Conservation (phyloP, 1,140 invertebrate genomes). For the Drosophila mauritiana region DNA sequence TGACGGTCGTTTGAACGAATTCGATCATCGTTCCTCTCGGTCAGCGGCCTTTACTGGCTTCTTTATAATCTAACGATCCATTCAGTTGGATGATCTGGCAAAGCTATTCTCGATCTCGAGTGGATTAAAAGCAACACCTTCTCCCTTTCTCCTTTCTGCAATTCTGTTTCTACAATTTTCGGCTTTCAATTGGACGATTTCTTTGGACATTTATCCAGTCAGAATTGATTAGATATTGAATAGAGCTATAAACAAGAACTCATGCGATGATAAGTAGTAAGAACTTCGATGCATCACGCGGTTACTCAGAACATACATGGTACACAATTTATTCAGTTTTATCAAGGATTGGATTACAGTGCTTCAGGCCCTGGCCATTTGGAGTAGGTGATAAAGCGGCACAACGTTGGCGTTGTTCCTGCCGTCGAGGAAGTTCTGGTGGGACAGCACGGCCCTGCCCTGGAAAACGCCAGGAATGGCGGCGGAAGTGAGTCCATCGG, state of each 20-base stretch:
- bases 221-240: too few species aligned
- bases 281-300: background rate
- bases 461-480: constrained; percentile 56
- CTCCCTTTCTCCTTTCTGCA: background rate
- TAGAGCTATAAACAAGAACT: too few species aligned
- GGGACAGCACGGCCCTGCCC: constrained; percentile 38
- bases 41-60: constrained; percentile 32
- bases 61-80: constrained; percentile 9
- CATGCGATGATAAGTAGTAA: background rate
- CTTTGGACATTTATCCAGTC: background rate
- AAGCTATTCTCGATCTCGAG: constrained; percentile 1
- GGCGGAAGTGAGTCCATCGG: constrained; percentile 4
- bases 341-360: background rate
- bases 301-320: background rate
- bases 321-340: constrained; percentile 24
- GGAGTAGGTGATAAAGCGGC: constrained; percentile 67
- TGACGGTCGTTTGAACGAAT: constrained; percentile 23
- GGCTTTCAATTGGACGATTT: background rate
- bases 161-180: background rate
- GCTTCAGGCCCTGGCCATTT: constrained; percentile 48
- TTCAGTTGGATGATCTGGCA: constrained; percentile 7
- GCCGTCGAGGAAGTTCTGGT: constrained; percentile 45
- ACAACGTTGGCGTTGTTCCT: constrained; percentile 46
- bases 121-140: background rate
- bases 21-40: constrained; percentile 41